phyloP scores from a whole-genome alignment of 2,113 vertebrate species.

The Meriones unguiculatus region DNA sequence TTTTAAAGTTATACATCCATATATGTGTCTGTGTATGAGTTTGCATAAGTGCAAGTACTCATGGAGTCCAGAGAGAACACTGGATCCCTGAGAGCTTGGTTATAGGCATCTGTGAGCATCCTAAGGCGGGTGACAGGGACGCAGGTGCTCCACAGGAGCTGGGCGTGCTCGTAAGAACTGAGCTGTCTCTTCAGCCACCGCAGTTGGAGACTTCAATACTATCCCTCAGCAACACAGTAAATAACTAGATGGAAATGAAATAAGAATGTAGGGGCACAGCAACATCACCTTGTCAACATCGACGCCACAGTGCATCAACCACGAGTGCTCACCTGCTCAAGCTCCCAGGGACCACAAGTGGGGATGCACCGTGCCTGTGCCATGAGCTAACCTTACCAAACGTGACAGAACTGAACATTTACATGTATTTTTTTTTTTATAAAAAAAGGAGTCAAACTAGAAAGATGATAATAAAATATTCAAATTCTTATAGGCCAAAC shows the following conservation, averaged over 20 bases:
- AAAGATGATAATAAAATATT: conserved; percentile 15
- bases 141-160: too few species aligned
- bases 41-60: not conserved
- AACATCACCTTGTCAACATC: not conserved
- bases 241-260: not conserved
- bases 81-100: not conserved
- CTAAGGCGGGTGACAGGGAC: not conserved
- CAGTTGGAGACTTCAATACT: not conserved
- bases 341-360: not conserved
- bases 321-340: not conserved
- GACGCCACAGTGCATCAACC: not conserved
- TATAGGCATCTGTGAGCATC: too few species aligned
- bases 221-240: not conserved
- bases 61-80: not conserved
- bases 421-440: not conserved
- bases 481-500: not conserved
- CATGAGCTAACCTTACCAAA: not conserved
- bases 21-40: not conserved
- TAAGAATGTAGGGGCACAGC: not conserved
- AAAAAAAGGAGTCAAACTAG: not conserved
- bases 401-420: not conserved
- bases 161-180: not conserved
- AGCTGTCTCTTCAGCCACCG: too few species aligned
- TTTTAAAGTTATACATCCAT: not conserved
- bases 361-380: too few species aligned